A percentile compares a stretch with the other conserved stretches of the same genome.
Conservation (phyloP, 1,140 invertebrate genomes). For the Trichomalopsis sarcophagae region DNA sequence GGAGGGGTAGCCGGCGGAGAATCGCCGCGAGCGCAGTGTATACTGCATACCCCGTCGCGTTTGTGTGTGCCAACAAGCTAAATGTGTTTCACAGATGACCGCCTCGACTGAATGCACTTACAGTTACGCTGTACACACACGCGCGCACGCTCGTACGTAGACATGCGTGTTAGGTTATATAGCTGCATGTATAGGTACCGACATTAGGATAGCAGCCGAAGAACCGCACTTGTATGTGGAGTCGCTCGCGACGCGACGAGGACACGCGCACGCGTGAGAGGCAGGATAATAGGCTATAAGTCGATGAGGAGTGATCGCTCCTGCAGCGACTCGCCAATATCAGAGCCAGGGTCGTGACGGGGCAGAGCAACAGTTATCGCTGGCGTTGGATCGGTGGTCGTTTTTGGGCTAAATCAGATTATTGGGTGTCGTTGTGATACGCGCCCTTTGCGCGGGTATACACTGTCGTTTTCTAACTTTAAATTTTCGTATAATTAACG, state of each 20-base stretch:
- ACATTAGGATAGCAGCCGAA: not conserved
- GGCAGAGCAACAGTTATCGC: not conserved
- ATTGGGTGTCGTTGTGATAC: too few species aligned
- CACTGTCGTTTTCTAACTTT: too few species aligned
- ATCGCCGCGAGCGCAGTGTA: not conserved
- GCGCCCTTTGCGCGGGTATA: too few species aligned
- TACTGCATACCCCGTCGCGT: slow-evolving; percentile 31
- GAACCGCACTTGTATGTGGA: slow-evolving; percentile 53
- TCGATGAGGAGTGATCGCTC: slow-evolving; percentile 31
- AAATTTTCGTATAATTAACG: too few species aligned
- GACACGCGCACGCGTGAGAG: not conserved
- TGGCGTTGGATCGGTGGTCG: too few species aligned
- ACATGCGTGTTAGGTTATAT: not conserved
- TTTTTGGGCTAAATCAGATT: too few species aligned
- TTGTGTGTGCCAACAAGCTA: slow-evolving; percentile 73
- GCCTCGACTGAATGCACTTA: slow-evolving; percentile 68
- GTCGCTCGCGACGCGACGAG: slow-evolving; percentile 30
- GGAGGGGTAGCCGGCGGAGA: not conserved
- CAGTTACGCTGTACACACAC: slow-evolving; percentile 40
- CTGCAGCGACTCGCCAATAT: not conserved
- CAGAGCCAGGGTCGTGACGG: too few species aligned
- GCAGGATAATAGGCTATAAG: slow-evolving; percentile 28
- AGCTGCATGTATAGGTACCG: not conserved
- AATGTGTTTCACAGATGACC: slow-evolving; percentile 74
- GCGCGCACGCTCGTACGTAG: slow-evolving; percentile 10